Conservation (phyloP, 2,113 vertebrate species). For the Indicator maculatus region DNA sequence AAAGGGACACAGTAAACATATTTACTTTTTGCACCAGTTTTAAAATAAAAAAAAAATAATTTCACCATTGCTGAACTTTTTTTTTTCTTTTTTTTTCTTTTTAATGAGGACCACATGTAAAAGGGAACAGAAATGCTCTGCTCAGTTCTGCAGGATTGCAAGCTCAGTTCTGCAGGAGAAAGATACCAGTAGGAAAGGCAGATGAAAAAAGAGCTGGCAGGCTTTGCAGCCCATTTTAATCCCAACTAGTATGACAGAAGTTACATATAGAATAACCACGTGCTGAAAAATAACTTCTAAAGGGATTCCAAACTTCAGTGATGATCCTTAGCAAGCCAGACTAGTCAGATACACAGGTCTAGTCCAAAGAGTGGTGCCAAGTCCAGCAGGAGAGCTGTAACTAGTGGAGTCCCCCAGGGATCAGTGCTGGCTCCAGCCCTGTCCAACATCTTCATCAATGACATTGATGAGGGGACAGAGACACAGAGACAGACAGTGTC, state of each 20-base stretch:
- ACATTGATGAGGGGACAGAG: no score
- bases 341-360: neutral
- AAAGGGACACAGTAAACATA: conserved; percentile 22
- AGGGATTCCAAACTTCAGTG: neutral
- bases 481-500: no score
- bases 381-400: no score
- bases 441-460: no score
- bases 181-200: conserved; percentile 37
- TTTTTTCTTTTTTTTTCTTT: conserved; percentile 39
- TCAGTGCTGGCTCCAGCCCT: no score
- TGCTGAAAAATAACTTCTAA: neutral
- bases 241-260: neutral
- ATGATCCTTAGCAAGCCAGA: neutral
- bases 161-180: neutral
- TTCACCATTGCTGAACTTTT: neutral
- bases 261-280: neutral
- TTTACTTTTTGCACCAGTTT: conserved; percentile 33
- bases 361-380: no score
- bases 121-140: conserved; percentile 49
- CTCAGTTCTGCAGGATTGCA: conserved; percentile 30
- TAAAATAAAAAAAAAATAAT: conserved; percentile 8
- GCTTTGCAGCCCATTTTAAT: neutral
- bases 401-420: no score
- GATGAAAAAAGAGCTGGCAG: conserved; percentile 48
- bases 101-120: conserved; percentile 64